Evolutionary conservation across 2,888 invertebrate species (phyloP).

Genomic region (Rhagium mordax): DNA sequence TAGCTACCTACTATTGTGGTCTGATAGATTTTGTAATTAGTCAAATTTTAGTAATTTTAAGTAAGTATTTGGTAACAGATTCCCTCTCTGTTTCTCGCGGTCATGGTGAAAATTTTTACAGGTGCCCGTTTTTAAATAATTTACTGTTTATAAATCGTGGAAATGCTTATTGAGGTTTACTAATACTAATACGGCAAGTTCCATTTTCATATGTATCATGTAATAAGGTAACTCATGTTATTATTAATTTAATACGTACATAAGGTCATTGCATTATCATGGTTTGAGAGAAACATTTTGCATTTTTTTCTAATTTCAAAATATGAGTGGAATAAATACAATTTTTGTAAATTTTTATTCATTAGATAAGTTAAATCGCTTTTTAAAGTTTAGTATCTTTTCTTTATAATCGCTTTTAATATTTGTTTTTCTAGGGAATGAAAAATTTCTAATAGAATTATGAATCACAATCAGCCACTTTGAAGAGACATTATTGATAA

Average conservation of each 20-base stretch:
- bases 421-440: neutral
- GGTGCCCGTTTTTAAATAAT: no score
- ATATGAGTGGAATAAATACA: neutral
- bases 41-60: no score
- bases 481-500: no score
- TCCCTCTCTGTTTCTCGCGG: no score
- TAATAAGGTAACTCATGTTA: slow-evolving; percentile 14
- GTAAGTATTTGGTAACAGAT: no score
- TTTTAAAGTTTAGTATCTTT: neutral
- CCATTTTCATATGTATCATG: neutral
- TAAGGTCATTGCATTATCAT: neutral
- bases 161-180: neutral
- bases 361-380: neutral
- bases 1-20: no score
- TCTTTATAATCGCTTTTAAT: neutral
- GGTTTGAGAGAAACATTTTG: slow-evolving; percentile 22
- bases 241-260: neutral
- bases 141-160: no score
- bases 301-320: neutral
- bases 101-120: no score
- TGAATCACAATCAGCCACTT: no score
- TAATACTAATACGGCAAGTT: neutral
- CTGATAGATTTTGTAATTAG: no score
- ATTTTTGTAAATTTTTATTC: neutral
- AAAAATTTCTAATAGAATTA: neutral